phyloP scores from a whole-genome alignment of 2,797 vertebrate species.

The Staurois parvus region DNA sequence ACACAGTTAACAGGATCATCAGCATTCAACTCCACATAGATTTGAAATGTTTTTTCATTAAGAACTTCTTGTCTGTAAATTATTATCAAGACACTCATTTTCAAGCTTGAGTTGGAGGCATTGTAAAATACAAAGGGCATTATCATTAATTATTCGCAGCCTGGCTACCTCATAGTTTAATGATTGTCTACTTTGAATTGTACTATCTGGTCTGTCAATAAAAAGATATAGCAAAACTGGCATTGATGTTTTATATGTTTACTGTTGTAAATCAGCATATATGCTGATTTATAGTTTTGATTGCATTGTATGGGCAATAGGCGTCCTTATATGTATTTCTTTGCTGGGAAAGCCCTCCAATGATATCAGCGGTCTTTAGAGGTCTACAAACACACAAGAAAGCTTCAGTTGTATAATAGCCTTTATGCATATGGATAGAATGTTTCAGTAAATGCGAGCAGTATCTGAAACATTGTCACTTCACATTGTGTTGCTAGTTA shows the following conservation, averaged over 20 bases:
- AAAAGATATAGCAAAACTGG: not conserved
- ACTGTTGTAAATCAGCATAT: not conserved
- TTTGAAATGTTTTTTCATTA: conserved; percentile 83
- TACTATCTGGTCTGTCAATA: not conserved
- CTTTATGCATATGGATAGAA: no score
- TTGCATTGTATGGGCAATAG: no score
- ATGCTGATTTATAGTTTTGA: not conserved
- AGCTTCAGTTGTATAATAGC: no score
- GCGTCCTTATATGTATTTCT: no score
- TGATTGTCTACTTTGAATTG: conserved; percentile 69
- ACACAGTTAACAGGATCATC: conserved; percentile 83
- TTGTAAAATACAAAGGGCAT: conserved; percentile 81
- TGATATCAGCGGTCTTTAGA: not conserved
- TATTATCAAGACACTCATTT: conserved; percentile 79
- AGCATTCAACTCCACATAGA: conserved; percentile 75
- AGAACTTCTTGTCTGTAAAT: conserved; percentile 80
- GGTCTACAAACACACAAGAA: not conserved
- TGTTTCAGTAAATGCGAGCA: no score
- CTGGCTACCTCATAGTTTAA: conserved; percentile 70
- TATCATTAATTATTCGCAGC: conserved; percentile 78
- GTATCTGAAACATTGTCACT: no score
- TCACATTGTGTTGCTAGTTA: no score
- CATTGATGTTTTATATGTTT: no score
- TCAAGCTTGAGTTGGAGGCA: conserved; percentile 78
- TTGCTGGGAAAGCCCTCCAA: no score